A percentile compares a stretch with the other conserved stretches of the same genome.
phyloP scores from a whole-genome alignment of 2,888 invertebrate species.

The Cryptus viduatorius region DNA sequence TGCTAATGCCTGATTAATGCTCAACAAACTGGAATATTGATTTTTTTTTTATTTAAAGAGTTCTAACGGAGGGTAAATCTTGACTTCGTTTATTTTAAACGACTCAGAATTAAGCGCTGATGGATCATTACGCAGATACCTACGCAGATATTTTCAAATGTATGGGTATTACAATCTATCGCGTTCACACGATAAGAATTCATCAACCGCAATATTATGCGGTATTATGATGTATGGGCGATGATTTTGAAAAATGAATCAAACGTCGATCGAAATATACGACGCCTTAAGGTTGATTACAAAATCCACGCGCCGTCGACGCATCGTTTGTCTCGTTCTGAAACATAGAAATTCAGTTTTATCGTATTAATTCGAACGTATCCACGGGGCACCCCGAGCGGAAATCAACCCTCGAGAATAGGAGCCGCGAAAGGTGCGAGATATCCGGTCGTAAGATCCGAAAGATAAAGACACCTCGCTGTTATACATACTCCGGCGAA shows the following conservation, averaged over 20 bases:
- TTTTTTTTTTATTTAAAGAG: background rate
- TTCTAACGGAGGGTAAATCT: background rate
- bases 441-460: conserved; percentile 73
- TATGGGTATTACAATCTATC: background rate
- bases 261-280: background rate
- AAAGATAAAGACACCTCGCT: conserved; percentile 67
- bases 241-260: background rate
- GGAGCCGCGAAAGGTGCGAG: conserved; percentile 74
- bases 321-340: background rate
- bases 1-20: background rate
- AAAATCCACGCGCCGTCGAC: background rate
- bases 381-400: background rate
- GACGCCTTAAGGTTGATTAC: background rate
- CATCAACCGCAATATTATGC: background rate
- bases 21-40: background rate
- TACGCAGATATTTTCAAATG: background rate
- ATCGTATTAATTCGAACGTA: conserved; percentile 3
- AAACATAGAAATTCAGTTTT: background rate
- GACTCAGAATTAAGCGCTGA: background rate
- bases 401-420: conserved; percentile 21
- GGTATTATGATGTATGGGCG: background rate
- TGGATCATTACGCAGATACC: background rate
- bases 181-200: background rate
- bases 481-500: conserved; percentile 39
- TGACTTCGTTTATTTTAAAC: background rate